A percentile compares a stretch with the other conserved stretches of the same genome.
phyloP scores from a whole-genome alignment of 2,888 invertebrate genomes.

The Acleris holmiana region DNA sequence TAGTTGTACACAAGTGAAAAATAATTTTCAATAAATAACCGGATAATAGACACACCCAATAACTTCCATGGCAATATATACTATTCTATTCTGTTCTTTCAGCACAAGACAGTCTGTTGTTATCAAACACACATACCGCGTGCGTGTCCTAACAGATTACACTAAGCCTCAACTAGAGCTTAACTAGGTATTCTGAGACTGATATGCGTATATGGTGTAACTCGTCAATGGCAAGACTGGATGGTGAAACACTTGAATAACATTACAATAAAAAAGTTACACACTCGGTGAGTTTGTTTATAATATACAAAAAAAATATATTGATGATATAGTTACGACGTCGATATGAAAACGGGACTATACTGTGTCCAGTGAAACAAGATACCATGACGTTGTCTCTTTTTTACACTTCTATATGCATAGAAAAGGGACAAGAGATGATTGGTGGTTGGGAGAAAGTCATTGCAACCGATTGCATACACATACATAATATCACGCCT shows the following conservation, averaged over 20 bases:
- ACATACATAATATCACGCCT: no score
- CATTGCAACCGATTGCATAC: no score
- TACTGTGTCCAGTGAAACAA: background rate
- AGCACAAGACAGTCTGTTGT: background rate
- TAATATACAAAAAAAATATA: background rate
- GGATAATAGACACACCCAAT: no score
- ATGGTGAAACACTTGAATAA: conserved; percentile 27
- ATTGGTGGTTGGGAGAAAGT: no score
- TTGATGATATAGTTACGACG: background rate
- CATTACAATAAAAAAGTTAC: conserved; percentile 2
- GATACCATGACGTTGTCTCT: background rate
- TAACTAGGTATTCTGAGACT: conserved; percentile 63
- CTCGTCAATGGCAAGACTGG: conserved; percentile 45
- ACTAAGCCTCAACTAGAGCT: conserved; percentile 52
- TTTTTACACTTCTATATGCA: no score
- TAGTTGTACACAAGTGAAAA: no score
- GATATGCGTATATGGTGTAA: conserved; percentile 71
- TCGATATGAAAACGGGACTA: background rate
- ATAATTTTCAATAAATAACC: no score
- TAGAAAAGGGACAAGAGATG: no score
- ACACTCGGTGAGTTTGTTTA: conserved; percentile 12
- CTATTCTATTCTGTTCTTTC: no score
- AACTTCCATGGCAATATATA: no score
- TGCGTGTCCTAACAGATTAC: conserved; percentile 40
- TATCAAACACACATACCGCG: conserved; percentile 37